Percentiles rank a stretch among this genome's conserved stretches.
These are phyloP conservation scores for Eupithecia pulchellata DNA, from an alignment of 2,888 invertebrate species.

Conservation along the genomic window DNA sequence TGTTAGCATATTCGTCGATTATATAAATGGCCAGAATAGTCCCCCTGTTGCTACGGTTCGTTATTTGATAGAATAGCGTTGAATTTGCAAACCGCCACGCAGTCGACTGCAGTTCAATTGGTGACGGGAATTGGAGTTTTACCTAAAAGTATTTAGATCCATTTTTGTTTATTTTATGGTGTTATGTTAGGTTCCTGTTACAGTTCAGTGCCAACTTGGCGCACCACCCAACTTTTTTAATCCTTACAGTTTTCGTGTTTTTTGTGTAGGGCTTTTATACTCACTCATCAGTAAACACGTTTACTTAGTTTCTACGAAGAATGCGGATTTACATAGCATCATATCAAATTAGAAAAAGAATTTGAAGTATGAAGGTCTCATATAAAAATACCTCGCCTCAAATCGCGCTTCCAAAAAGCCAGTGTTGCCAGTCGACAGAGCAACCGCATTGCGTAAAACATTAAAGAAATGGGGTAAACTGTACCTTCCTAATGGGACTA, in stretches of 20 bases:
- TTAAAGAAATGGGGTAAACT: constrained; percentile 32
- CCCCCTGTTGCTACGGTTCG: constrained; percentile 21
- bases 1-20: background rate
- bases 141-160: background rate
- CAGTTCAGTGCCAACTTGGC: constrained; percentile 1
- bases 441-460: constrained; percentile 46
- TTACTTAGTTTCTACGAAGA: too few relatives aligned
- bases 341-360: background rate
- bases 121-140: constrained; percentile 23
- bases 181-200: background rate
- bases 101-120: constrained; percentile 8
- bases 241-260: background rate
- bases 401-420: constrained; percentile 15
- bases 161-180: constrained; percentile 5
- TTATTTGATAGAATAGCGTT: constrained; percentile 30
- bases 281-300: background rate
- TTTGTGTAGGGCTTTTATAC: background rate
- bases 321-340: too few relatives aligned
- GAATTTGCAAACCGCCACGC: constrained; percentile 20
- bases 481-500: constrained; percentile 34
- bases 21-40: background rate
- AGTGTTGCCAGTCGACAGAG: constrained; percentile 24
- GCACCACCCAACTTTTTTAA: background rate
- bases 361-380: background rate
- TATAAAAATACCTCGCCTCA: constrained; percentile 22